Evolutionary conservation across 2,888 invertebrate genomes (phyloP).

Genomic region (Heteromurus nitidus): DNA sequence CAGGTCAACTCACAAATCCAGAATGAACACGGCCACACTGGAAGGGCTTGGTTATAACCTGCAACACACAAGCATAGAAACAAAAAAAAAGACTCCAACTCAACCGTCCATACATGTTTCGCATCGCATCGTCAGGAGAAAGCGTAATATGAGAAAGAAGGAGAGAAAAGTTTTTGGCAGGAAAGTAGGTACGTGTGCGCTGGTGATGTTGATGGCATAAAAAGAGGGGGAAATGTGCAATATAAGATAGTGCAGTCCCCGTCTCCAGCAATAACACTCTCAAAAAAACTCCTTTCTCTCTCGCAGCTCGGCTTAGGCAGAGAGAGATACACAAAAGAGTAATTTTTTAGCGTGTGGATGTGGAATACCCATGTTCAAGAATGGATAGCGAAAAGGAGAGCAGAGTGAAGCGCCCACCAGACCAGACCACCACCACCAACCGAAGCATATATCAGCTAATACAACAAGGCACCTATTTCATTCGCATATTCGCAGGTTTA

Average conservation of each 20-base stretch:
- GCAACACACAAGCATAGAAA: no score
- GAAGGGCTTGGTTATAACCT: conserved; percentile 63
- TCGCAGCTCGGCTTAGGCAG: no score
- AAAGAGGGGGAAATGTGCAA: neutral
- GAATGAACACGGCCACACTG: conserved; percentile 57
- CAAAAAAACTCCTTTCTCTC: no score
- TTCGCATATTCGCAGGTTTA: no score
- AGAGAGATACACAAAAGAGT: no score
- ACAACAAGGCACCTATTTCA: conserved; percentile 7
- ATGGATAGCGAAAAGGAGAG: neutral
- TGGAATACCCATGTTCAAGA: neutral
- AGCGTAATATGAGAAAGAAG: neutral
- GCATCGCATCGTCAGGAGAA: conserved; percentile 22
- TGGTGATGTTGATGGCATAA: no score
- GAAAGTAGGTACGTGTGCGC: neutral
- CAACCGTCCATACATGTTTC: no score
- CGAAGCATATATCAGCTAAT: neutral
- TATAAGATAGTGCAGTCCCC: neutral
- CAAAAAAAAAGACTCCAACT: no score
- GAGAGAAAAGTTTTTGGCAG: conserved; percentile 4
- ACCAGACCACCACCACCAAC: neutral
- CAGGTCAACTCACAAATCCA: conserved; percentile 59
- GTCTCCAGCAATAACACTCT: neutral
- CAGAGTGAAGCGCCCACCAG: neutral
- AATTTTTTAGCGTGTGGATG: no score